Evolutionary conservation across 2,113 vertebrate genomes (phyloP), one percentile per base, ranked within the genome.

Genomic region (Neodontobutis hainanensis): DNA sequence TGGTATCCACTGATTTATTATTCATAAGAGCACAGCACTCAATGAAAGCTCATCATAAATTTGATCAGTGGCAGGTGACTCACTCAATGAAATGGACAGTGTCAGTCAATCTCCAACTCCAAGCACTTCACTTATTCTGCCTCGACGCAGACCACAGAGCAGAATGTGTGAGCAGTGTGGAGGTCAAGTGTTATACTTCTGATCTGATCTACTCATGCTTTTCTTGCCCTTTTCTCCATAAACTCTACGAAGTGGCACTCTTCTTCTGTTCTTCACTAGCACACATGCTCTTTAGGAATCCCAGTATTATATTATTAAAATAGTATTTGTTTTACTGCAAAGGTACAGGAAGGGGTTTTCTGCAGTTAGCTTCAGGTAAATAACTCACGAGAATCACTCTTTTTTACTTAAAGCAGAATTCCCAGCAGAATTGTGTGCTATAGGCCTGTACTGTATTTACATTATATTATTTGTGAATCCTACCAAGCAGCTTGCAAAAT

Each of bases 1-100:
- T 70, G 75, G 79, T 71, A 72, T 81, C 68, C 58, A 63, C 60
- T 55, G 65, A 43, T 35, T 63, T 71, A 63, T 70, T 73, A 77
- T 83, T 76, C 73, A 80, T 67, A 43, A 59, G 64, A 59, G n/a
- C 55, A 12, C 56, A 16, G 36, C 52, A 80, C 68, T 70, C 48
- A 62, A 66, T 72, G 68, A 66, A 79, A 73, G 61, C 52, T 55
- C 27, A 68, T 58, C 47, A 58, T 68, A 70, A 74, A 80, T 83
- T 11, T 74, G 58, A 73, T 66, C 62, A 65, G 57, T 19, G n/a
- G 58, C 59, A 66, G 44, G 52, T 19, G 5, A 58, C 52, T 58
- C 51, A 43, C 27, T 72, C 70, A 68, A 74, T 80, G 59, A 56
- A 64, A 64, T 60, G 52, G 53, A 67, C 63, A 47, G 11, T 56